Conservation (phyloP, 2,888 invertebrate species). For the Ischnus inquisitorius region DNA sequence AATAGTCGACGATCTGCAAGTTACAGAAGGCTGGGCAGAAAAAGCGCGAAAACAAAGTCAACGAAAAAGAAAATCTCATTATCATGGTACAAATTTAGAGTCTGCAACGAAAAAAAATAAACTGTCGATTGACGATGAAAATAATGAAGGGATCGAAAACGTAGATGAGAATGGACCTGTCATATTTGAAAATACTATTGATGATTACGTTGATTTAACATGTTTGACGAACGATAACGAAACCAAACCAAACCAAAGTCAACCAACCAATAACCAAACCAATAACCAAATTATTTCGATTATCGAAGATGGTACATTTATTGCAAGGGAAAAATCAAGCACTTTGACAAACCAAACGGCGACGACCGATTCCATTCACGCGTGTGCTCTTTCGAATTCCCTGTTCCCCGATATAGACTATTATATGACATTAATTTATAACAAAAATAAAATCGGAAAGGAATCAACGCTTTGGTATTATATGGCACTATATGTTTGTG, state of each 20-base stretch:
- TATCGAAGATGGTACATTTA: too few species aligned
- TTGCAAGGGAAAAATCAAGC: not conserved
- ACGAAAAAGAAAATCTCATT: slow-evolving; percentile 14
- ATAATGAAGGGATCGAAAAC: too few species aligned
- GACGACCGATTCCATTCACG: slow-evolving; percentile 5
- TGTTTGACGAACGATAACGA: not conserved
- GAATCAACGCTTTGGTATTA: not conserved
- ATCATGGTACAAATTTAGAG: not conserved
- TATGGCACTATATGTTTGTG: slow-evolving; percentile 10
- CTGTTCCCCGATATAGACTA: slow-evolving; percentile 8
- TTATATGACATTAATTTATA: slow-evolving; percentile 13
- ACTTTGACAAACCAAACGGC: not conserved
- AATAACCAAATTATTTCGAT: not conserved
- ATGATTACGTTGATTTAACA: not conserved
- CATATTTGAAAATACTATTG: not conserved
- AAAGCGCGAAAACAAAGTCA: not conserved
- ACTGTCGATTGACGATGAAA: not conserved
- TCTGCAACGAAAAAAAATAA: not conserved
- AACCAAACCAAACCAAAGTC: not conserved
- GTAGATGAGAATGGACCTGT: too few species aligned
- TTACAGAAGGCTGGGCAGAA: slow-evolving; percentile 17
- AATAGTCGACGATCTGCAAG: not conserved
- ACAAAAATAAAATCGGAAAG: not conserved
- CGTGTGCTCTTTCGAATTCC: not conserved
- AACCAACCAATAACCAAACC: not conserved